Conservation (phyloP, 1,140 invertebrate species). For the Laupala kohalensis region DNA sequence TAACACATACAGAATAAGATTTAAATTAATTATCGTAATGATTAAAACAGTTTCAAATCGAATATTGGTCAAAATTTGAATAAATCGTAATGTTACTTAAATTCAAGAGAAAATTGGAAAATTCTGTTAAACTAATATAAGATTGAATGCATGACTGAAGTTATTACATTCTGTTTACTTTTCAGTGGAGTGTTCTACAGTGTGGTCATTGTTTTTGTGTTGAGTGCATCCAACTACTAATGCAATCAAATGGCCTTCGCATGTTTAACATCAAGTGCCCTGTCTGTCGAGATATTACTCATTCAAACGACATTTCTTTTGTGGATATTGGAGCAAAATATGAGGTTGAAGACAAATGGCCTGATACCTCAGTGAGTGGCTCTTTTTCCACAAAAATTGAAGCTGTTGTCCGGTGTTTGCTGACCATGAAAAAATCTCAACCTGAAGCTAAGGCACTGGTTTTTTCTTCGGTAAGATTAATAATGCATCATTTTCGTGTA, state of each 20-base stretch:
- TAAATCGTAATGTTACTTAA: too few relatives aligned
- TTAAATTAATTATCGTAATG: too few relatives aligned
- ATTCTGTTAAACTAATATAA: too few relatives aligned
- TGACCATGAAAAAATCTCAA: constrained; percentile 40
- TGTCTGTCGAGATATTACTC: constrained; percentile 46
- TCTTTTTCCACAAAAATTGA: constrained; percentile 60
- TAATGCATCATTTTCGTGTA: background rate
- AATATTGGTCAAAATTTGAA: too few relatives aligned
- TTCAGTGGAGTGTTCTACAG: constrained; percentile 48
- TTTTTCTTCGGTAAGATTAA: constrained; percentile 46
- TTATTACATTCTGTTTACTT: too few relatives aligned
- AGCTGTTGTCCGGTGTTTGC: constrained; percentile 43
- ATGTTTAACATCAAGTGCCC: constrained; percentile 36
- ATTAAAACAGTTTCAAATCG: too few relatives aligned
- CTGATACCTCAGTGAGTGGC: constrained; percentile 29
- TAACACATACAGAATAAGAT: too few relatives aligned
- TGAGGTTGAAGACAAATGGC: constrained; percentile 20
- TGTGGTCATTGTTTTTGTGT: constrained; percentile 58
- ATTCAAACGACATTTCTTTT: constrained; percentile 40
- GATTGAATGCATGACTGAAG: too few relatives aligned
- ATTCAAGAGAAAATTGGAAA: too few relatives aligned
- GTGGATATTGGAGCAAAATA: constrained; percentile 31
- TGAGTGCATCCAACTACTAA: constrained; percentile 38
- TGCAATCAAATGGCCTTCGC: constrained; percentile 12
- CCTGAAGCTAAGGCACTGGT: constrained; percentile 51